phyloP scores from a whole-genome alignment of 2,888 invertebrate genomes.

The Hyposoter dolosus region DNA sequence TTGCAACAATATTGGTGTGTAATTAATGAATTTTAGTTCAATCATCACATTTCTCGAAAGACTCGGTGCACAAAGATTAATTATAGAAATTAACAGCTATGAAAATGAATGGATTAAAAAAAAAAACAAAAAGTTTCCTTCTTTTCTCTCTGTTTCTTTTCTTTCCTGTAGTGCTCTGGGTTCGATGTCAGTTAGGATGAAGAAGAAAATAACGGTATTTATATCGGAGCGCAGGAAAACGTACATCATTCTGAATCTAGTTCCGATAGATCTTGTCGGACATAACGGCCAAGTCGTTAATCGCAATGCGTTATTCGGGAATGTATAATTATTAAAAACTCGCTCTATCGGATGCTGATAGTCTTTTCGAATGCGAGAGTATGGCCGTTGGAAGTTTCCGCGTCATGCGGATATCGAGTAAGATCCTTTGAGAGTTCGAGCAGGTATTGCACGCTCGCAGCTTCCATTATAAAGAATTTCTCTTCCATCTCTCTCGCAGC shows the following conservation, averaged over 20 bases:
- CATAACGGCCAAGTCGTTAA: not conserved
- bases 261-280: constrained; percentile 18
- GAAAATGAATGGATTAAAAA: no score
- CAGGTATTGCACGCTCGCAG: constrained; percentile 45
- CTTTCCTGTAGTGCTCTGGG: no score
- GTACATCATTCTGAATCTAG: constrained; percentile 4
- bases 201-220: not conserved
- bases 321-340: constrained; percentile 24
- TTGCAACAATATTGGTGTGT: no score
- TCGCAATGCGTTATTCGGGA: not conserved
- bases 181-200: not conserved
- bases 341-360: not conserved
- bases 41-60: no score
- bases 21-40: no score
- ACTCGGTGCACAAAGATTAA: no score
- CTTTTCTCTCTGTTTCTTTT: not conserved
- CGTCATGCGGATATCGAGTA: constrained; percentile 54
- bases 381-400: constrained; percentile 40
- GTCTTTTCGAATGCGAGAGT: not conserved
- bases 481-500: constrained; percentile 51
- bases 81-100: no score
- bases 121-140: not conserved
- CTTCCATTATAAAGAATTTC: constrained; percentile 60
- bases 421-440: constrained; percentile 40
- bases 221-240: constrained; percentile 8